A percentile compares a stretch with the other conserved stretches of the same genome.
These are phyloP conservation scores for Euschistus heros DNA, from an alignment of 1,140 invertebrate genomes.

Conservation along the genomic window DNA sequence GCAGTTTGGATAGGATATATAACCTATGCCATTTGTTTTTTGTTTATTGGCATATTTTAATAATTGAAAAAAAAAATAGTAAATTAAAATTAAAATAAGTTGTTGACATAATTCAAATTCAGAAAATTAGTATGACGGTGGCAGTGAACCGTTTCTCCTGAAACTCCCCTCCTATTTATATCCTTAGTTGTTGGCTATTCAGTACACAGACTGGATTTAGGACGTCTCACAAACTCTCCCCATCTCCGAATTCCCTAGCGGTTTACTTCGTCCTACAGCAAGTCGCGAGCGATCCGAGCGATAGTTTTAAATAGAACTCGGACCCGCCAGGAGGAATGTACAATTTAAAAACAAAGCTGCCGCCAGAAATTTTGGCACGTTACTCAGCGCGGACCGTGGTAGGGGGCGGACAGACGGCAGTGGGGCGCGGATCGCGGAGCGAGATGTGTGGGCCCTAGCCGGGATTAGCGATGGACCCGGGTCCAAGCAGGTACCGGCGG, in stretches of 20 bases:
- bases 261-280: no score
- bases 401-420: slow-evolving; percentile 8
- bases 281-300: neutral
- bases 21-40: no score
- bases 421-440: slow-evolving; percentile 12
- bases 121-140: neutral
- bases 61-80: no score
- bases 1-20: no score
- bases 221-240: neutral
- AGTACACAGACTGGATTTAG: slow-evolving; percentile 12
- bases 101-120: neutral
- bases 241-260: neutral
- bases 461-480: slow-evolving; percentile 12
- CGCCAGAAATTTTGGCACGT: slow-evolving; percentile 21
- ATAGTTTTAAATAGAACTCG: slow-evolving; percentile 18
- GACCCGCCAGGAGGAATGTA: slow-evolving; percentile 19
- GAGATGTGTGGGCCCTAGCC: slow-evolving; percentile 6
- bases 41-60: no score
- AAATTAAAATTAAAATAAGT: no score
- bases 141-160: slow-evolving; percentile 4
- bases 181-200: slow-evolving; percentile 5
- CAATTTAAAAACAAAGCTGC: slow-evolving; percentile 26
- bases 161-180: slow-evolving; percentile 8
- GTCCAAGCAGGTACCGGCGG: slow-evolving; percentile 7
- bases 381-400: neutral